Evolutionary conservation across 1,140 invertebrate genomes (phyloP), one percentile per base, ranked within the genome.

Genomic region (Galendromus occidentalis): DNA sequence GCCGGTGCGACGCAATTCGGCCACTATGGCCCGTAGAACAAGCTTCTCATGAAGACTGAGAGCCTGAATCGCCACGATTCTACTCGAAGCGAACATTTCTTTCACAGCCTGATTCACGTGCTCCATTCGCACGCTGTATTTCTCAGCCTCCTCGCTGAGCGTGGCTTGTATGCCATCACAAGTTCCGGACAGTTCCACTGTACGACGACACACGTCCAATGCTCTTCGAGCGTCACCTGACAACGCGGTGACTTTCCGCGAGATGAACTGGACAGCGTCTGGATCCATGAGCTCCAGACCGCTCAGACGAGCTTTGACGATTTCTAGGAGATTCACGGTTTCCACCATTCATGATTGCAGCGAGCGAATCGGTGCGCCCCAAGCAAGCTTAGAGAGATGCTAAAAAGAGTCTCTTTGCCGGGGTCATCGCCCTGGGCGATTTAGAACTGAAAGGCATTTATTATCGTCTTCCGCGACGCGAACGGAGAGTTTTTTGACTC

Each of bases 171-270:
- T 66, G 70, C 72, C 2, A 42, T 20, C 29, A 5, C 22, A 30
- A 12, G 7, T 47, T 71, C 88, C 85, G 0, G 87, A 83, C 33
- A 95, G 82, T 79, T 98, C 93, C 2, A 88, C 83, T 0, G 93
- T 85, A 20, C 91, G 79, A 2, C 89, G 79, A 72, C 93, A 93
- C 66, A 98, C 90, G 71, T 97, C 92, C 7, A 98, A 77, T 0
- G 93, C 94, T 70, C 94, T 79, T 22, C 95, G 80, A 1, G 94
- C 92, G 80, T 98, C 95, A 0, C 95, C 95, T 0, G 92, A 96
- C 0, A 97, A 83, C 0, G 92, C 88, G 28, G 94, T 92, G 14
- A 98, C 72, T 72, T 80, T 90, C 82, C 90, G 83, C 2, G 91
- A 84, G 59, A 92, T 88, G 14, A 95, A 76, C 75, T 95, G 86